These are phyloP conservation scores for Galaxea fascicularis DNA, from an alignment of 92 coral and sea anemone species.

Conservation along the genomic window DNA sequence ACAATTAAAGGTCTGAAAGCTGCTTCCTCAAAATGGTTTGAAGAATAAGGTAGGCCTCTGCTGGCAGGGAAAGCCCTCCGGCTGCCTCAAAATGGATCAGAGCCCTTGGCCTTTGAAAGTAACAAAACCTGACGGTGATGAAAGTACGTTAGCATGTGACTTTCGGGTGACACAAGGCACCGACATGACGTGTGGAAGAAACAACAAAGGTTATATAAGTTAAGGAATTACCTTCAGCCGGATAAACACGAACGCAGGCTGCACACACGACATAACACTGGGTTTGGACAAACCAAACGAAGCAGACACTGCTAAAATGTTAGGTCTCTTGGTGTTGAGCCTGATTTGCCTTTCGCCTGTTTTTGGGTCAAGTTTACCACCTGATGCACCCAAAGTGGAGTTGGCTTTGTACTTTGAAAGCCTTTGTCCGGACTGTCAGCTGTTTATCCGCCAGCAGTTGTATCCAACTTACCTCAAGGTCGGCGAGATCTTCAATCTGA, in stretches of 20 bases:
- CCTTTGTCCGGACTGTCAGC: constrained; percentile 79
- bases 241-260: not conserved
- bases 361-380: not conserved
- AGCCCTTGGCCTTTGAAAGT: not conserved
- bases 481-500: constrained; percentile 65
- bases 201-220: not conserved
- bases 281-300: too few relatives aligned
- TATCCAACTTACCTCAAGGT: constrained; percentile 73
- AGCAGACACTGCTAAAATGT: constrained; percentile 7
- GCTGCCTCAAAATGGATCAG: too few relatives aligned
- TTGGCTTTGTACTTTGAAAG: constrained; percentile 78
- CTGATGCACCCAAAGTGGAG: constrained; percentile 62
- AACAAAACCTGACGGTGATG: not conserved
- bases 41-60: too few relatives aligned
- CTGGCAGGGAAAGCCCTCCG: too few relatives aligned
- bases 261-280: not conserved
- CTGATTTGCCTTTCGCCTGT: constrained; percentile 14
- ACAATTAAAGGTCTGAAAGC: too few relatives aligned
- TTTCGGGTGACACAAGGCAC: not conserved
- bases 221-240: too few relatives aligned
- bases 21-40: too few relatives aligned
- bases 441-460: constrained; percentile 64
- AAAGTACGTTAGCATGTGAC: constrained; percentile 13
- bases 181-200: not conserved
- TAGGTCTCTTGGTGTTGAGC: not conserved